Evolutionary conservation across 2,888 invertebrate genomes (phyloP).

Genomic region (Hyalella azteca): DNA sequence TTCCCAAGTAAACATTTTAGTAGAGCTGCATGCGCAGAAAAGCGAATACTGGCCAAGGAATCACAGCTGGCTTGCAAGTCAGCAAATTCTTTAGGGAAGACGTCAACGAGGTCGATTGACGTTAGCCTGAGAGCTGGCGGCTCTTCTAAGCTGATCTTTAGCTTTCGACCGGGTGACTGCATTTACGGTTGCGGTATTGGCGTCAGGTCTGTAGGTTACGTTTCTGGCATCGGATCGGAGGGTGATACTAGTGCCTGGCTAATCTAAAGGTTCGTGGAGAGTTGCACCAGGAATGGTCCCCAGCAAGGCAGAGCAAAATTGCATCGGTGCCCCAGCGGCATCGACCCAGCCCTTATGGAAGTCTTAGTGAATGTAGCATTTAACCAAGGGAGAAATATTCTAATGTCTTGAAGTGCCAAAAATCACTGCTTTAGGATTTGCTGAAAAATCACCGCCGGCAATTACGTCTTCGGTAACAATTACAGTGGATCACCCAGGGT

Average conservation of each 20-base stretch:
- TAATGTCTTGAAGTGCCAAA: background rate
- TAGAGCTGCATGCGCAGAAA: background rate
- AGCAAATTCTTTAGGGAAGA: conserved; percentile 5
- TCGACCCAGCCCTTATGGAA: background rate
- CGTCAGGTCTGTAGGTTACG: too few relatives aligned
- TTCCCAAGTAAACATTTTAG: background rate
- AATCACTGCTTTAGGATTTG: too few relatives aligned
- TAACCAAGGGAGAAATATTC: background rate
- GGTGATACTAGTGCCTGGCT: background rate
- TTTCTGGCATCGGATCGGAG: background rate
- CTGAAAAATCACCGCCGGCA: too few relatives aligned
- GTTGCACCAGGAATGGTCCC: background rate
- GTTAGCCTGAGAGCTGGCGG: background rate
- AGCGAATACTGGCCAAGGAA: background rate
- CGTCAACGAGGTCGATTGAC: background rate
- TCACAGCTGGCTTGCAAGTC: background rate
- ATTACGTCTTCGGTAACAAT: too few relatives aligned
- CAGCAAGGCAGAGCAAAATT: conserved; percentile 4
- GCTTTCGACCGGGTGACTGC: background rate
- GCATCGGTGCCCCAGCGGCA: background rate
- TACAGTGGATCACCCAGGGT: too few relatives aligned
- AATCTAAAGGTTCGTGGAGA: background rate
- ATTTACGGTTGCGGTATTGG: background rate
- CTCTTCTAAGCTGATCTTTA: background rate
- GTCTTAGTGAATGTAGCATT: background rate